phyloP scores from a whole-genome alignment of 1,140 invertebrate genomes.

The Diachasma alloeum region DNA sequence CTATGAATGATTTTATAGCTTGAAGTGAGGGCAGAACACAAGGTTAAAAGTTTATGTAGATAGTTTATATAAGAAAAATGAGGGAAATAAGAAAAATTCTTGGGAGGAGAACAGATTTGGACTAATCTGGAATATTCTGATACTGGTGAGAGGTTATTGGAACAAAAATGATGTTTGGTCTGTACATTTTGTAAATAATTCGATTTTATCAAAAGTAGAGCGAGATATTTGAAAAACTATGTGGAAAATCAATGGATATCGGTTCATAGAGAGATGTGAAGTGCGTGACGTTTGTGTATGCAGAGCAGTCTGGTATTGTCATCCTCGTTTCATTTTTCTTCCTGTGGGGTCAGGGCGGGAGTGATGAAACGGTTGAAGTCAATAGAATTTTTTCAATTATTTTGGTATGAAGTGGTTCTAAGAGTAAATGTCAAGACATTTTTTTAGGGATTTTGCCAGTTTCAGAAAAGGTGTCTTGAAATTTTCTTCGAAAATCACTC shows the following conservation, averaged over 20 bases:
- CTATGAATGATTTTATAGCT: conserved; percentile 11
- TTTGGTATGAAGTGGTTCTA: no score
- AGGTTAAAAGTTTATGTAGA: conserved; percentile 27
- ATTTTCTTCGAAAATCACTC: no score
- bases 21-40: background rate
- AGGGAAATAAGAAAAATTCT: background rate
- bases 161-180: conserved; percentile 31
- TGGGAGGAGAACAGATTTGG: background rate
- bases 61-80: conserved; percentile 28
- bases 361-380: background rate
- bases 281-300: background rate
- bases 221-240: conserved; percentile 18
- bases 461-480: no score
- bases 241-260: conserved; percentile 16
- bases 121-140: background rate
- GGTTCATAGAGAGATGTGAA: conserved; percentile 19
- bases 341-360: background rate
- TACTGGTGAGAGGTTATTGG: conserved; percentile 9
- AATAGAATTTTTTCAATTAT: background rate
- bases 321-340: background rate
- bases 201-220: conserved; percentile 2
- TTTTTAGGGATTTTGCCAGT: no score
- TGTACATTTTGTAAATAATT: conserved; percentile 40
- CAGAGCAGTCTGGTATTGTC: background rate
- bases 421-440: no score